phyloP scores from a whole-genome alignment of 2,113 vertebrate genomes.

The Fulmarus glacialis region DNA sequence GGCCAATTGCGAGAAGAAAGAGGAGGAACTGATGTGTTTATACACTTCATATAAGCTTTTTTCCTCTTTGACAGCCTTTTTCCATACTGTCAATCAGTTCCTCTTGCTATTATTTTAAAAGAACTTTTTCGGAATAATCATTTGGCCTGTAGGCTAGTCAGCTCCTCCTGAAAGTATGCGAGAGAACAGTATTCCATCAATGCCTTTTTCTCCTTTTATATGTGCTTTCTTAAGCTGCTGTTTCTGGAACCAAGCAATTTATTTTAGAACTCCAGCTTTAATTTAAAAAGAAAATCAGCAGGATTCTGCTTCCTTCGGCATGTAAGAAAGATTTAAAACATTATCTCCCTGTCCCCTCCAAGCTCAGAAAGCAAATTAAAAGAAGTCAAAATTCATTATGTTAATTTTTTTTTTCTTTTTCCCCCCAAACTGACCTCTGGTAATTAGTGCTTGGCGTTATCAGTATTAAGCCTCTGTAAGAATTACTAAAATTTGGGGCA shows the following conservation, averaged over 20 bases:
- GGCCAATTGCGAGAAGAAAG: not conserved
- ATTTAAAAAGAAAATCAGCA: not conserved
- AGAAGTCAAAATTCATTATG: not conserved
- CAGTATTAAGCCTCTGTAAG: not conserved
- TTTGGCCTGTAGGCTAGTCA: not conserved
- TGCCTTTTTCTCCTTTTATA: not conserved
- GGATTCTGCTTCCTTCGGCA: not conserved
- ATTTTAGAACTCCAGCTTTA: not conserved
- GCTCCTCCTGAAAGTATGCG: not conserved
- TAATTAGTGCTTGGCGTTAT: not conserved
- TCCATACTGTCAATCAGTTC: not conserved
- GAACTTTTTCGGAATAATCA: not conserved
- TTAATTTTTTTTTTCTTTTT: too few species aligned
- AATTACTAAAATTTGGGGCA: not conserved
- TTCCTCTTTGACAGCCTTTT: not conserved
- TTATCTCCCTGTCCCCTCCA: not conserved
- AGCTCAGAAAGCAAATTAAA: not conserved
- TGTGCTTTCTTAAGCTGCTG: not conserved
- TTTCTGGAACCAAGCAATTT: not conserved
- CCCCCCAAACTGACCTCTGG: not conserved
- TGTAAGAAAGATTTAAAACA: not conserved
- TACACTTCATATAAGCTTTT: not conserved
- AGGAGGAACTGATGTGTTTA: not conserved
- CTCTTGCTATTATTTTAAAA: not conserved
- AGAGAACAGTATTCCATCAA: not conserved